A percentile compares a stretch with the other conserved stretches of the same genome.
These are phyloP conservation scores for Cyprinodon tularosa DNA, from an alignment of 2,113 vertebrate genomes.

Conservation along the genomic window DNA sequence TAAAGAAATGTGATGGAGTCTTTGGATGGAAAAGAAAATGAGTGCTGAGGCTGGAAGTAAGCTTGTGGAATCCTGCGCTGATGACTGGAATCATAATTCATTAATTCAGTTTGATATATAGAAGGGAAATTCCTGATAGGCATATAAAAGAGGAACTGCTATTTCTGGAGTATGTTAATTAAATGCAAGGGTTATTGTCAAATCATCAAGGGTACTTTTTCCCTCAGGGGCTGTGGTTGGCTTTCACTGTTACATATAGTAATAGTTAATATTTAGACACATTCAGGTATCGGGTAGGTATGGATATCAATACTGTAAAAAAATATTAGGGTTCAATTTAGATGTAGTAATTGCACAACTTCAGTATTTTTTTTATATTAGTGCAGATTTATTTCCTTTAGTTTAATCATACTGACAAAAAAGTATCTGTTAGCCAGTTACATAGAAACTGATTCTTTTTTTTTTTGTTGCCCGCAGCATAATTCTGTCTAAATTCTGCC, in stretches of 20 bases:
- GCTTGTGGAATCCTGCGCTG: slow-evolving; percentile 18
- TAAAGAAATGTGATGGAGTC: slow-evolving; percentile 33
- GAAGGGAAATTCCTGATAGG: slow-evolving; percentile 21
- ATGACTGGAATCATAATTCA: slow-evolving; percentile 37
- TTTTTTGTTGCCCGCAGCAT: too few species aligned
- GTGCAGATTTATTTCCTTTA: too few species aligned
- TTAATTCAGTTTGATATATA: slow-evolving; percentile 33
- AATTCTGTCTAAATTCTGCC: too few species aligned
- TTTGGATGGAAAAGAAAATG: slow-evolving; percentile 44
- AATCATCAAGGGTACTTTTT: slow-evolving; percentile 58
- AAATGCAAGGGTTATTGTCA: slow-evolving; percentile 51
- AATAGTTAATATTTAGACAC: not conserved
- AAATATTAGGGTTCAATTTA: not conserved
- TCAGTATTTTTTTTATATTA: too few species aligned
- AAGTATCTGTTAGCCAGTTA: too few species aligned
- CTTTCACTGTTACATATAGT: not conserved
- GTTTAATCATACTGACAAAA: too few species aligned
- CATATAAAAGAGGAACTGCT: slow-evolving; percentile 24
- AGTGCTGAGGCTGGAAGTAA: slow-evolving; percentile 16
- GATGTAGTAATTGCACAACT: not conserved
- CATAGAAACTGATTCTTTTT: too few species aligned
- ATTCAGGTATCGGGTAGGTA: not conserved
- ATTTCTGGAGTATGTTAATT: slow-evolving; percentile 35
- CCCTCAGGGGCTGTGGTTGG: slow-evolving; percentile 26
- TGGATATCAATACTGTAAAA: not conserved